Evolutionary conservation across 2,113 vertebrate genomes (phyloP).

Genomic region (Lynx canadensis): DNA sequence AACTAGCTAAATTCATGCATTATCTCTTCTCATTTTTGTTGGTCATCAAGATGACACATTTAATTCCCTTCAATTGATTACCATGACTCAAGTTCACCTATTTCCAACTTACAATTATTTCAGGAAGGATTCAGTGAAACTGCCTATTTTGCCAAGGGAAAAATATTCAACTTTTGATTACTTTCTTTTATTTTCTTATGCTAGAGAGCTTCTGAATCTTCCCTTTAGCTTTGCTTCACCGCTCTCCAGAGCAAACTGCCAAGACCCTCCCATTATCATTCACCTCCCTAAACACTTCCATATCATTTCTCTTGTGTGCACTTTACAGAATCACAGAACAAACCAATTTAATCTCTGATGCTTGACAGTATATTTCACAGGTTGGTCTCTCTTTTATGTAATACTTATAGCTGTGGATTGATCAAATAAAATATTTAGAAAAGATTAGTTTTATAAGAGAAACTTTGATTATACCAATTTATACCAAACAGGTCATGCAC

Average conservation of each 20-base stretch:
- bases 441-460: not conserved
- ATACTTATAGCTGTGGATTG: not conserved
- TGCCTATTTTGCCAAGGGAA: not conserved
- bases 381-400: slow-evolving; percentile 9
- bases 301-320: not conserved
- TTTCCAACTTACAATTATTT: slow-evolving; percentile 19
- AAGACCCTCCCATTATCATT: not conserved
- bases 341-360: not conserved
- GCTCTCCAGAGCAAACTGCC: not conserved
- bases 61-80: not conserved
- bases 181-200: not conserved
- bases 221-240: not conserved
- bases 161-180: slow-evolving; percentile 9
- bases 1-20: not conserved
- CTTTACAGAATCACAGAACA: not conserved
- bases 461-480: not conserved
- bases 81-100: not conserved
- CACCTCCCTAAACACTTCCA: not conserved
- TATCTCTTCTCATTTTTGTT: not conserved
- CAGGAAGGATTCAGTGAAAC: not conserved
- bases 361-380: not conserved
- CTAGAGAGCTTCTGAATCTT: not conserved
- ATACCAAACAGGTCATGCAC: not conserved
- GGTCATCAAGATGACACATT: not conserved
- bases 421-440: slow-evolving; percentile 44